Evolutionary conservation across 2,888 invertebrate genomes (phyloP).

Genomic region (Ethmia dodecea): DNA sequence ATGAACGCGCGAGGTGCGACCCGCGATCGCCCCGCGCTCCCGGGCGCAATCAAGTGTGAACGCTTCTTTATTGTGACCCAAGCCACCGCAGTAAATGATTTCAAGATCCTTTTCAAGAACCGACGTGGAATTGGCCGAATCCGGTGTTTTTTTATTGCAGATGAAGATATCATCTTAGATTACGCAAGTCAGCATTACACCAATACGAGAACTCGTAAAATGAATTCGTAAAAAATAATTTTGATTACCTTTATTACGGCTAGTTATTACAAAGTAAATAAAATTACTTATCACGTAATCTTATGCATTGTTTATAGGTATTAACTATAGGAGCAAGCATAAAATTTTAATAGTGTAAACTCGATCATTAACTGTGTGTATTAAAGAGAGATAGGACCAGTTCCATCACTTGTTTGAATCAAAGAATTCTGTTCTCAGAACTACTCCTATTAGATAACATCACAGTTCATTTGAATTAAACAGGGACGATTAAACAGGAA

Average conservation of each 20-base stretch:
- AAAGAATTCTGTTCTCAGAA: slow-evolving; percentile 54
- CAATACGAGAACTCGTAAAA: no score
- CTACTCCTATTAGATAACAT: slow-evolving; percentile 66
- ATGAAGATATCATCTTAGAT: no score
- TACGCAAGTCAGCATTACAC: no score
- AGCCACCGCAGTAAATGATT: no score
- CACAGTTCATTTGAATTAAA: slow-evolving; percentile 55
- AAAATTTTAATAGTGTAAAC: slow-evolving; percentile 40
- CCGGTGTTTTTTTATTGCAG: no score
- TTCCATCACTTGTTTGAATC: slow-evolving; percentile 44
- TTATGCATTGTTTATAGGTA: slow-evolving; percentile 5
- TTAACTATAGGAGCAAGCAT: slow-evolving; percentile 20
- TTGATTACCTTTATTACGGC: no score
- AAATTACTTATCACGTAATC: no score
- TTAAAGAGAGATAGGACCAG: slow-evolving; percentile 47
- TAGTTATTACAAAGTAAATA: no score
- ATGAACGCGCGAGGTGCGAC: slow-evolving; percentile 21
- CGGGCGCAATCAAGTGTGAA: slow-evolving; percentile 29
- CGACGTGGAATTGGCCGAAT: no score
- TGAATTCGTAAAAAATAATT: no score
- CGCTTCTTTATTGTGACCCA: slow-evolving; percentile 26
- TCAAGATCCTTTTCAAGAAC: no score
- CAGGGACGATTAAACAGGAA: slow-evolving; percentile 46
- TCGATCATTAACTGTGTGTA: slow-evolving; percentile 48
- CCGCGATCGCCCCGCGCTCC: slow-evolving; percentile 17